Evolutionary conservation across 2,888 invertebrate genomes (phyloP).

Genomic region (Tenodera sinensis): DNA sequence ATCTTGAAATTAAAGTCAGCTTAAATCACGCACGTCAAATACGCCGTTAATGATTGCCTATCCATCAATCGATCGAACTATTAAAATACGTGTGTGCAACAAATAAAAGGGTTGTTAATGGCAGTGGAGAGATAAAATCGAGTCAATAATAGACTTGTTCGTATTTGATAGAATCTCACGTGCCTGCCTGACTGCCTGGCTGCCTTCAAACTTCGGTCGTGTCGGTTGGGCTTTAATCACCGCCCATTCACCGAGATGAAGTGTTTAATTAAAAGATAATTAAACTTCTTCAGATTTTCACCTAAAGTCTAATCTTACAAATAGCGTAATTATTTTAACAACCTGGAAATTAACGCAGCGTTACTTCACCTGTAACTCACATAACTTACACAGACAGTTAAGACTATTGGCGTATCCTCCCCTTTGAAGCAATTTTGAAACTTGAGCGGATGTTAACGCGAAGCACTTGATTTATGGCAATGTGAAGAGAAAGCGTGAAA

Average conservation of each 20-base stretch:
- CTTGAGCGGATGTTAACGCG: too few species aligned
- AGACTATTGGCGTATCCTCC: not conserved
- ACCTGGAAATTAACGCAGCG: not conserved
- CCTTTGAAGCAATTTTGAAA: not conserved
- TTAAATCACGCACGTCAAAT: not conserved
- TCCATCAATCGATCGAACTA: not conserved
- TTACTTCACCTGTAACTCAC: not conserved
- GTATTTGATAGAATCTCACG: not conserved
- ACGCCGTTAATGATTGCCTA: not conserved
- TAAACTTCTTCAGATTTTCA: not conserved
- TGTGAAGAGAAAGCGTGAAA: too few species aligned
- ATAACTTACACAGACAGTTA: not conserved
- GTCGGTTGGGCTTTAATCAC: not conserved
- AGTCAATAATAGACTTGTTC: not conserved
- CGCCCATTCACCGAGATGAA: not conserved
- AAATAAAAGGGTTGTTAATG: not conserved
- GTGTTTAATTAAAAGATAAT: not conserved
- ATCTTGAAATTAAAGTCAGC: not conserved
- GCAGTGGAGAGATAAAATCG: not conserved
- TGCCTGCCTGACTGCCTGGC: not conserved
- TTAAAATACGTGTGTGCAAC: too few species aligned
- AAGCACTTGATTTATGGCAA: too few species aligned
- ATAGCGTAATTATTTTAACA: not conserved
- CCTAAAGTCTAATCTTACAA: not conserved
- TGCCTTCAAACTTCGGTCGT: not conserved